Conservation (phyloP, 30 jellyfish, hydroid and myxozoan species). For the Turritopsis rubra region DNA sequence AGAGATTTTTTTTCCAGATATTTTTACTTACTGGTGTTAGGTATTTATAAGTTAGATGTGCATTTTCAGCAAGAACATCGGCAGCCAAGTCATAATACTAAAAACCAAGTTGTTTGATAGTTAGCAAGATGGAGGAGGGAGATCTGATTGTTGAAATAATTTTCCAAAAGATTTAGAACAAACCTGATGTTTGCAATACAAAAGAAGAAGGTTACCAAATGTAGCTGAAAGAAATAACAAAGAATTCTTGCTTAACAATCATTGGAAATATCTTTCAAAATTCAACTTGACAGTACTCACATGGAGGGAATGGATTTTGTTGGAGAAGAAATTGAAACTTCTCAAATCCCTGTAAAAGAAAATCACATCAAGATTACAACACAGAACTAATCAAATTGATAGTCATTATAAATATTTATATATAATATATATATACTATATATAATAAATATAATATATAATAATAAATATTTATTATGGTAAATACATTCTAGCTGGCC, state of each 20-base stretch:
- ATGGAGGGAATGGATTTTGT: conserved; percentile 96
- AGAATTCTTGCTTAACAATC: not conserved
- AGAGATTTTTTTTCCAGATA: not conserved
- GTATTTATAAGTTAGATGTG: conserved; percentile 74
- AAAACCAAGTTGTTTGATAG: no score
- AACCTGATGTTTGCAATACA: conserved; percentile 93
- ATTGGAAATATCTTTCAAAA: no score
- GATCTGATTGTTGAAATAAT: no score
- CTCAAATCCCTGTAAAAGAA: conserved; percentile 71
- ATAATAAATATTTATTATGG: no score
- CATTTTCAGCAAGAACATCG: conserved; percentile 90
- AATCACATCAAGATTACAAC: no score
- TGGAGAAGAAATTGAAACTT: conserved; percentile 79
- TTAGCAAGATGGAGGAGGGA: no score
- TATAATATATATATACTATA: no score
- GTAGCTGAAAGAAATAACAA: conserved; percentile 42
- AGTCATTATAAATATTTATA: no score
- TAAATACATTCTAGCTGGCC: no score
- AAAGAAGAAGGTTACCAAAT: conserved; percentile 85
- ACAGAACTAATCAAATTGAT: no score
- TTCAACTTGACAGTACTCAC: conserved; percentile 30
- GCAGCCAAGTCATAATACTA: conserved; percentile 94
- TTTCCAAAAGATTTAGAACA: no score
- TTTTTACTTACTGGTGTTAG: conserved; percentile 68
- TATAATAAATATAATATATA: no score